Conservation (phyloP, 2,797 vertebrate species). For the Xerus rutilus region DNA sequence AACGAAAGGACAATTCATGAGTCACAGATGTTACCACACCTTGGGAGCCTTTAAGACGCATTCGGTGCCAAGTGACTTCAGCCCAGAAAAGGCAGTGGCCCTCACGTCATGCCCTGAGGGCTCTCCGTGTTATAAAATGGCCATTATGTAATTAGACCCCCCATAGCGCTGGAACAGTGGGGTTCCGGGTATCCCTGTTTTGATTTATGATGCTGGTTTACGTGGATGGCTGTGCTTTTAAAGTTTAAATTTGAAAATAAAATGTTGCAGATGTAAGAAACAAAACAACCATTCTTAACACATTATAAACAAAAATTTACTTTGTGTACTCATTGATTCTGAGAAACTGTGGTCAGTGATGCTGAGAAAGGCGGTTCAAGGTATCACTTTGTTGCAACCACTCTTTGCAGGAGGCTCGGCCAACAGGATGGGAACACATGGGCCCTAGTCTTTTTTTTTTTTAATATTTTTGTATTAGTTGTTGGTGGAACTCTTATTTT, state of each 20-base stretch:
- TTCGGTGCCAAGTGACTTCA: constrained; percentile 77
- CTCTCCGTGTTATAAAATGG: constrained; percentile 65
- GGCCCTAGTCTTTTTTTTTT: background rate
- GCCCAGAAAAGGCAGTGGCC: constrained; percentile 61
- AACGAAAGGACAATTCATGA: constrained; percentile 65
- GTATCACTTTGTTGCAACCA: background rate
- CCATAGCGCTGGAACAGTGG: background rate
- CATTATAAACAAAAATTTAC: background rate
- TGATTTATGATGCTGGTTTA: background rate
- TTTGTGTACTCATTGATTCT: background rate
- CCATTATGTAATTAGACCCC: constrained; percentile 24
- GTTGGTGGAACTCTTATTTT: too few relatives aligned
- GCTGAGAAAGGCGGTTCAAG: background rate
- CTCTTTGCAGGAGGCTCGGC: background rate
- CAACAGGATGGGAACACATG: background rate
- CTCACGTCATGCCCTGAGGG: constrained; percentile 70
- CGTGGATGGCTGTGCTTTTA: background rate
- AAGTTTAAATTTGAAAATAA: constrained; percentile 55
- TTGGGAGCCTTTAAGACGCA: constrained; percentile 33
- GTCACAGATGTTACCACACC: constrained; percentile 81
- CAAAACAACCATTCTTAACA: background rate
- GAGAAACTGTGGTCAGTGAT: background rate
- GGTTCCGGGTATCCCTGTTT: background rate
- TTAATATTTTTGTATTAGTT: too few relatives aligned
- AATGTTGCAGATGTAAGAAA: background rate